Conservation (phyloP, 1,140 invertebrate genomes). For the Philotrypesis tridentata region DNA sequence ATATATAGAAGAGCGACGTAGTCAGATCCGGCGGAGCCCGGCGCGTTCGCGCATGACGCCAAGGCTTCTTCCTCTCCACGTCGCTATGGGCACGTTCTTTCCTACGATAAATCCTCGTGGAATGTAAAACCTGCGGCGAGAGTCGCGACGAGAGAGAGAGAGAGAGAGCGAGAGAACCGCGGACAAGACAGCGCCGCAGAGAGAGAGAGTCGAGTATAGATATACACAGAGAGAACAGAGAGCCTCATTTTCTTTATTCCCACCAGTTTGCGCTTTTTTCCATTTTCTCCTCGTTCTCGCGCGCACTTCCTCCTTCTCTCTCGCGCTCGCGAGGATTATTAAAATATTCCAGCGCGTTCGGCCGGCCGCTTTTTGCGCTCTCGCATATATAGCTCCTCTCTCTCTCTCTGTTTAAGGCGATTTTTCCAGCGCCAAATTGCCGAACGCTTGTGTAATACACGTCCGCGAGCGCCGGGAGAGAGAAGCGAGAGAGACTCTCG, state of each 20-base stretch:
- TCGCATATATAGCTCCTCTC: too few species aligned
- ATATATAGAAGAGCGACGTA: slow-evolving; percentile 66
- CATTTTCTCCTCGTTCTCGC: neutral
- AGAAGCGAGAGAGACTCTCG: too few species aligned
- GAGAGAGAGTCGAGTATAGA: too few species aligned
- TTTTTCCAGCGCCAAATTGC: neutral
- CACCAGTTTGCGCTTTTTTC: neutral
- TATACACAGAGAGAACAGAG: too few species aligned
- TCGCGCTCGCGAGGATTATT: neutral
- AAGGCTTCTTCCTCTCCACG: slow-evolving; percentile 61
- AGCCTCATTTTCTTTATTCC: slow-evolving; percentile 12
- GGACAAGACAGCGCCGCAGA: neutral
- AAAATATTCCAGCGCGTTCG: neutral
- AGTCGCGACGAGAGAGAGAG: neutral
- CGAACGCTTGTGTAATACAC: neutral
- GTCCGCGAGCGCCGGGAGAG: too few species aligned
- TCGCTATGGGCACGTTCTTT: slow-evolving; percentile 66
- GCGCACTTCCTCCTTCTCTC: neutral
- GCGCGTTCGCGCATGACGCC: slow-evolving; percentile 65
- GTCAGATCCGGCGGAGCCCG: slow-evolving; percentile 66
- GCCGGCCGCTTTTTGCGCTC: neutral
- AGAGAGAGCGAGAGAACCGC: neutral
- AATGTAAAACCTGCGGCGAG: slow-evolving; percentile 60
- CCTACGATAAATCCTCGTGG: slow-evolving; percentile 67
- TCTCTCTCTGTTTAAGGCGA: neutral